phyloP scores from a whole-genome alignment of 1,140 invertebrate genomes.

The Dendrolimus punctatus region DNA sequence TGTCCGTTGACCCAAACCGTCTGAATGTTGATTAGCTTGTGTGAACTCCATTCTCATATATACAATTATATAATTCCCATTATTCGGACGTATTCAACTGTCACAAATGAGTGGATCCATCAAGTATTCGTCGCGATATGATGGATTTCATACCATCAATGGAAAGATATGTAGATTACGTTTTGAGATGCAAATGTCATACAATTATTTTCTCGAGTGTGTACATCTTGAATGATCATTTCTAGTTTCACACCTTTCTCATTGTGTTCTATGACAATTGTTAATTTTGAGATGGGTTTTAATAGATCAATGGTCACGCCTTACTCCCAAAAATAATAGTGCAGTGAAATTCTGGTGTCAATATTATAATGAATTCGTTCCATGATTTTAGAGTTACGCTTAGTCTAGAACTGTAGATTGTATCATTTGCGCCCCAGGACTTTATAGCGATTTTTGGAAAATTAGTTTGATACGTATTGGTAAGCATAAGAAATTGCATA shows the following conservation, averaged over 20 bases:
- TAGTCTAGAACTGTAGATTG: no score
- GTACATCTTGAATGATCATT: conserved; percentile 39
- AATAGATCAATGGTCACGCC: no score
- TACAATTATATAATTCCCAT: conserved; percentile 33
- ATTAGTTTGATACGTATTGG: no score
- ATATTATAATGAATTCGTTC: no score
- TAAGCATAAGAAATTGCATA: no score
- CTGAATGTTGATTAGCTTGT: conserved; percentile 25
- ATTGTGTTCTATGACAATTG: conserved; percentile 12
- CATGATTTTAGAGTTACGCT: no score
- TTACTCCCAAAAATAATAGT: no score
- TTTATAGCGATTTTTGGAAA: no score
- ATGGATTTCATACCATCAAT: conserved; percentile 55
- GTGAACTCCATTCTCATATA: conserved; percentile 41
- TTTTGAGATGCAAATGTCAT: conserved; percentile 59
- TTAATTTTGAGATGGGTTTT: background rate
- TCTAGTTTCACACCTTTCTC: conserved; percentile 40
- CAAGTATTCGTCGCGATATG: conserved; percentile 32
- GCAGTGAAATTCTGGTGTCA: no score
- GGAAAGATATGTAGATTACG: conserved; percentile 53
- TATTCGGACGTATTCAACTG: conserved; percentile 50
- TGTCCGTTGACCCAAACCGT: conserved; percentile 26
- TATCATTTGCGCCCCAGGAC: no score
- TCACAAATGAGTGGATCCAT: conserved; percentile 55
- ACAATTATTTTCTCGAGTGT: conserved; percentile 47